Conservation (phyloP, 2,888 invertebrate species). For the Eretmocerus hayati region DNA sequence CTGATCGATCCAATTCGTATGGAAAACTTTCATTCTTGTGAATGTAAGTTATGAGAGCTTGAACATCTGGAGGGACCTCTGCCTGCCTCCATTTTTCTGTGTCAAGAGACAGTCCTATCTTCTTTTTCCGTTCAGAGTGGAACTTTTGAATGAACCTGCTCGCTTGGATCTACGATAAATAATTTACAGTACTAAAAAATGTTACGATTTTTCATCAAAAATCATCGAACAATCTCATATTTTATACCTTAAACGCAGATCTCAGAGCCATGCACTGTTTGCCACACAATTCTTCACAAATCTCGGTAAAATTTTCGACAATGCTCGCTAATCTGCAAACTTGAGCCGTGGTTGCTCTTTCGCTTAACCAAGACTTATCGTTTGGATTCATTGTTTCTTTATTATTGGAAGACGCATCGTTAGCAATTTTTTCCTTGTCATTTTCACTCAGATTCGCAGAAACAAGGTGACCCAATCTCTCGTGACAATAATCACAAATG, state of each 20-base stretch:
- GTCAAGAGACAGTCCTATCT: constrained; percentile 77
- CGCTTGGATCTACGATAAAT: constrained; percentile 59
- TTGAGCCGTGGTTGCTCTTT: constrained; percentile 67
- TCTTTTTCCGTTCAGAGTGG: constrained; percentile 80
- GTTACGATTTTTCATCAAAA: not conserved
- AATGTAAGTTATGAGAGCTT: constrained; percentile 60
- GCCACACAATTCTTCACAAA: constrained; percentile 70
- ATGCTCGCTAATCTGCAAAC: constrained; percentile 69
- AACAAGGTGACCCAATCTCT: constrained; percentile 82
- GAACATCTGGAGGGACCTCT: constrained; percentile 84
- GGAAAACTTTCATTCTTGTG: constrained; percentile 51
- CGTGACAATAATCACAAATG: constrained; percentile 89
- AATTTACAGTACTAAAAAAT: not conserved
- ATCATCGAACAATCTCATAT: not conserved
- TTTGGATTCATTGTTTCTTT: constrained; percentile 32
- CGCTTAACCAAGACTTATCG: constrained; percentile 53
- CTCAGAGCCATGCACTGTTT: constrained; percentile 71
- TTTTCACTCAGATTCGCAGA: constrained; percentile 65
- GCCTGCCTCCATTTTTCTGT: constrained; percentile 90
- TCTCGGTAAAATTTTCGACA: constrained; percentile 70
- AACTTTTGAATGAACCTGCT: constrained; percentile 86
- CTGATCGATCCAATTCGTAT: constrained; percentile 31
- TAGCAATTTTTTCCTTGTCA: constrained; percentile 36
- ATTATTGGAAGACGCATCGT: constrained; percentile 29
- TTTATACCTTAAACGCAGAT: constrained; percentile 64